Base-by-base conservation (phyloP, 2,888 invertebrate genomes). In the Petrolisthes manimaculis region DNA sequence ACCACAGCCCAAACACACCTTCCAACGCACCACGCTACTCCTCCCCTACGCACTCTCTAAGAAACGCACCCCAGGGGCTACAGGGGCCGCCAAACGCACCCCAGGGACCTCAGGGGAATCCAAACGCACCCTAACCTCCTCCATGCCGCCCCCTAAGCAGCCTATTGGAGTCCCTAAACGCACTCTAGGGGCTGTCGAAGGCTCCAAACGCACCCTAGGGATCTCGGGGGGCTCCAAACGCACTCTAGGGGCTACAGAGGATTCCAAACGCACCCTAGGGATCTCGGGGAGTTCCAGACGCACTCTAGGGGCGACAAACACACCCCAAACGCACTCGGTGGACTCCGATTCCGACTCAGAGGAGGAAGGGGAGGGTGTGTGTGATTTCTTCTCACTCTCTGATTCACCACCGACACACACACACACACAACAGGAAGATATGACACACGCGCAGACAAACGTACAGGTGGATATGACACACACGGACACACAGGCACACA, bases 1-100 rank as follows among this genome's bases (percentile, higher is more conserved):
- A 55, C 91, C 91, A n/a, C 79, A 90, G 24, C 91, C 91, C 53
- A 91, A 87, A 71, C 56, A 86, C n/a, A 9, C 83, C 54, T 83
- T 82, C 53, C 86, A 88, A 77, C 84, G 84, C 75, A 78, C 89
- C 9, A 86, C 83, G 37, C 83, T 84, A 6, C 75, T 90, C n/a
- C 84, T 90, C n/a, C 90, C 90, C 9, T 83, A 90, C 18, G 53
- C 89, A 21, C 84, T 90, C n/a, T 86, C 90, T 37, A 90, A 90
- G 24, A 81, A 54, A 69, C 75, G 85, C 37, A 71, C 77, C 6
- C 83, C 51, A 2, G 83, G 9, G n/a, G n/a, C n/a, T n/a, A n/a
- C 51, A 2, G 83, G 9, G 37, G 37, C 37, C 37, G 37, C 2
- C 37, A 37, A 37, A 37, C 37, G 37, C 53, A n/a, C 53, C 78